phyloP scores from a whole-genome alignment of 2,797 vertebrate species.

The Cercopithecus hamlyni region DNA sequence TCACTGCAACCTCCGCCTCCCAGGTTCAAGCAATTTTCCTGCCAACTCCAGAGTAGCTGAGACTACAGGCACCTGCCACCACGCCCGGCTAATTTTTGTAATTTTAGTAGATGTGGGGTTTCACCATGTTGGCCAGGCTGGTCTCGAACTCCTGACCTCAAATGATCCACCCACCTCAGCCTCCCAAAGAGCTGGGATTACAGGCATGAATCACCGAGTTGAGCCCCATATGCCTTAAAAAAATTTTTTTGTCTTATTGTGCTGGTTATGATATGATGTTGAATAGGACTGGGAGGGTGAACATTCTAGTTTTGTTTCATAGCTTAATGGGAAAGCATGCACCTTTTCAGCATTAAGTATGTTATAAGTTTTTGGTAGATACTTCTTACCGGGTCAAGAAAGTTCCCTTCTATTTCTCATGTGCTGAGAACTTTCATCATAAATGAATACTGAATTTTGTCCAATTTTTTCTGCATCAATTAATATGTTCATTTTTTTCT shows the following conservation, averaged over 20 bases:
- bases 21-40: background rate
- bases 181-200: background rate
- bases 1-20: background rate
- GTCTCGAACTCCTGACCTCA: background rate
- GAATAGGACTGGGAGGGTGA: background rate
- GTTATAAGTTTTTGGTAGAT: background rate
- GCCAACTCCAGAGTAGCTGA: background rate
- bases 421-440: background rate
- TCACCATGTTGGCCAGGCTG: background rate
- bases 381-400: background rate
- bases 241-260: background rate
- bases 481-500: background rate
- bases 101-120: background rate
- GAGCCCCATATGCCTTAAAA: background rate
- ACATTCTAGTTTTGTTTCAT: background rate
- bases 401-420: background rate
- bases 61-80: background rate
- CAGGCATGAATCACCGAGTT: background rate
- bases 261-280: background rate
- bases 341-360: background rate
- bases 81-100: background rate
- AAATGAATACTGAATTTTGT: background rate
- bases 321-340: background rate
- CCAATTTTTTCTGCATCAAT: background rate
- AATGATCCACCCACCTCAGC: background rate